Conservation (phyloP, 92 coral and sea anemone genomes). For the Chrysogorgia sp. region DNA sequence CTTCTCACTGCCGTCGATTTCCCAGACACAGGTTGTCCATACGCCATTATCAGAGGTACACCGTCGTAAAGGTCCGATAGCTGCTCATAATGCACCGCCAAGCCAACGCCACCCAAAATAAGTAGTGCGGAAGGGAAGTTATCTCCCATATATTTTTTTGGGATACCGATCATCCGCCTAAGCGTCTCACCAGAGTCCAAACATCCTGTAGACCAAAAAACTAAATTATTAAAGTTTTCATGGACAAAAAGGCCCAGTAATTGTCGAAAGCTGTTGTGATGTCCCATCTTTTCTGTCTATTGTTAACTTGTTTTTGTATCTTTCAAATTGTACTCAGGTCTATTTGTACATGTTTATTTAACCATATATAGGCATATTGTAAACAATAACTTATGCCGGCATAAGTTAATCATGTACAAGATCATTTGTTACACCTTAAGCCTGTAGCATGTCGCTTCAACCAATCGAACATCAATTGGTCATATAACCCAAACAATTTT, state of each 20-base stretch:
- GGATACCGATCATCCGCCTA: constrained; percentile 12
- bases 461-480: too few species aligned
- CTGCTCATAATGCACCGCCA: constrained; percentile 52
- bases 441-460: too few species aligned
- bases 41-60: constrained; percentile 42
- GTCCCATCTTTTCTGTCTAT: not conserved
- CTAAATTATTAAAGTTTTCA: not conserved
- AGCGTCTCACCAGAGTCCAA: constrained; percentile 4
- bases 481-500: too few species aligned
- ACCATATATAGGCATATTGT: not conserved
- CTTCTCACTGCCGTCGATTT: constrained; percentile 48
- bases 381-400: too few species aligned
- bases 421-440: too few species aligned
- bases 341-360: not conserved
- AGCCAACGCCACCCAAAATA: constrained; percentile 49
- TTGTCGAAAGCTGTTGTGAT: too few species aligned
- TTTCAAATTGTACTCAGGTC: too few species aligned
- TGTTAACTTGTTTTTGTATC: not conserved
- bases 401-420: too few species aligned
- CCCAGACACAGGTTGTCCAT: constrained; percentile 56
- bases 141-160: constrained; percentile 29
- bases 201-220: not conserved
- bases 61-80: constrained; percentile 34
- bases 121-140: constrained; percentile 51
- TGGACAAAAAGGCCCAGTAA: too few species aligned